These are phyloP conservation scores for Hypanus sabinus DNA, from an alignment of 2,113 vertebrate genomes.

Conservation along the genomic window DNA sequence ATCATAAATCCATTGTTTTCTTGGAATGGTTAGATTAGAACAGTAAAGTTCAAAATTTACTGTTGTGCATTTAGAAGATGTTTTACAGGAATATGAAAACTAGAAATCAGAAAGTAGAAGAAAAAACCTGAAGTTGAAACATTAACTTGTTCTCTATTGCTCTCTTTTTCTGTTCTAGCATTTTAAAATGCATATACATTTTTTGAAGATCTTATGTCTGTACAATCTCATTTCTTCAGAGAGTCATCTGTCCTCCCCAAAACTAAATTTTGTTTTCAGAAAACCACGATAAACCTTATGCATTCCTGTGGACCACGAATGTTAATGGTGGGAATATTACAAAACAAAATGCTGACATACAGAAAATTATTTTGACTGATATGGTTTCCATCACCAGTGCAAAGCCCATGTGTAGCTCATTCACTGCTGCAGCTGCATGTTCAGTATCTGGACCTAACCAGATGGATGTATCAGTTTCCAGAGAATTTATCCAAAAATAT, in stretches of 20 bases:
- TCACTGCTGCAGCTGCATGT: conserved; percentile 18
- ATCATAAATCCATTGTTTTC: background rate
- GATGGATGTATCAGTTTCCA: conserved; percentile 34
- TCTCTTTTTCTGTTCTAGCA: background rate
- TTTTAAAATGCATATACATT: background rate
- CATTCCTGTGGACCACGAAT: background rate
- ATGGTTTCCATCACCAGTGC: conserved; percentile 3
- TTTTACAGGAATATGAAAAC: background rate
- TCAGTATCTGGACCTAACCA: conserved; percentile 27
- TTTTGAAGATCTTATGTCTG: background rate
- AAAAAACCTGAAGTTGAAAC: background rate
- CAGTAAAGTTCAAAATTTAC: background rate
- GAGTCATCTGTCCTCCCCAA: background rate
- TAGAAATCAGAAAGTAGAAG: background rate
- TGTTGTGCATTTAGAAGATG: background rate
- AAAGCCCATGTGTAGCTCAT: conserved; percentile 24
- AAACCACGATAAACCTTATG: background rate
- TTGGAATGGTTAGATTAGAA: background rate
- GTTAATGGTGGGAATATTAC: background rate
- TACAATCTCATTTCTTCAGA: background rate
- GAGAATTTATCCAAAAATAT: conserved; percentile 1
- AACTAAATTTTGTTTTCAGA: background rate
- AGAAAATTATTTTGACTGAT: conserved; percentile 28
- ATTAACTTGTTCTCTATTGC: background rate
- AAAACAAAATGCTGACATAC: conserved; percentile 27